Percentiles rank a stretch among this genome's conserved stretches.
phyloP scores from a whole-genome alignment of 2,797 vertebrate species.

The Mormyrops boulengeri region DNA sequence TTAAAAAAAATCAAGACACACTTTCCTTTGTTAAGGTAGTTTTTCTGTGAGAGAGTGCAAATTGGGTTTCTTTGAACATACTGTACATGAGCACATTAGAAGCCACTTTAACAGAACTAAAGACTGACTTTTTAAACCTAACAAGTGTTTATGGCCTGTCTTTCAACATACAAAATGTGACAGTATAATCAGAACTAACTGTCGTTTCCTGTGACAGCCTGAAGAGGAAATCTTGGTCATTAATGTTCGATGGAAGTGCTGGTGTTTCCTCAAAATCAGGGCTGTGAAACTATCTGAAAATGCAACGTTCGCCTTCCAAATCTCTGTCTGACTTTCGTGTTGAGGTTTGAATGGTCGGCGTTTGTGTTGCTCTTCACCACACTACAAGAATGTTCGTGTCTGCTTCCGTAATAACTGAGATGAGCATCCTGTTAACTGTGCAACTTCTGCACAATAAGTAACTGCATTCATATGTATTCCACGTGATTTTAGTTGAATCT shows the following conservation, averaged over 20 bases:
- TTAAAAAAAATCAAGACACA: neutral
- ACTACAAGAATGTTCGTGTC: neutral
- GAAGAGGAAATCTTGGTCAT: neutral
- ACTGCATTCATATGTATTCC: neutral
- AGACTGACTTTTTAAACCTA: neutral
- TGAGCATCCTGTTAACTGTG: neutral
- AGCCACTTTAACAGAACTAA: neutral
- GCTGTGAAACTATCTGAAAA: neutral
- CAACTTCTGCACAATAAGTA: neutral
- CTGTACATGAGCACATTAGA: neutral
- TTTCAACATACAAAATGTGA: neutral
- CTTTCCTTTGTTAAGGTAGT: neutral
- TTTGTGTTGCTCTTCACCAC: neutral
- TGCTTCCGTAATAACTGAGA: neutral
- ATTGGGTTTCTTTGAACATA: neutral
- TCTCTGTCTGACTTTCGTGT: neutral
- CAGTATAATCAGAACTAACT: slow-evolving; percentile 2
- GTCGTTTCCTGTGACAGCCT: neutral
- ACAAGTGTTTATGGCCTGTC: neutral
- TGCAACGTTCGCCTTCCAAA: neutral
- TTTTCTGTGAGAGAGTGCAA: neutral
- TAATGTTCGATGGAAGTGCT: neutral
- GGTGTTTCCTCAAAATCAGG: neutral
- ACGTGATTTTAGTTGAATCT: neutral
- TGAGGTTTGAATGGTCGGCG: neutral